Evolutionary conservation across 2,888 invertebrate genomes (phyloP).

Genomic region (Diadromus collaris): DNA sequence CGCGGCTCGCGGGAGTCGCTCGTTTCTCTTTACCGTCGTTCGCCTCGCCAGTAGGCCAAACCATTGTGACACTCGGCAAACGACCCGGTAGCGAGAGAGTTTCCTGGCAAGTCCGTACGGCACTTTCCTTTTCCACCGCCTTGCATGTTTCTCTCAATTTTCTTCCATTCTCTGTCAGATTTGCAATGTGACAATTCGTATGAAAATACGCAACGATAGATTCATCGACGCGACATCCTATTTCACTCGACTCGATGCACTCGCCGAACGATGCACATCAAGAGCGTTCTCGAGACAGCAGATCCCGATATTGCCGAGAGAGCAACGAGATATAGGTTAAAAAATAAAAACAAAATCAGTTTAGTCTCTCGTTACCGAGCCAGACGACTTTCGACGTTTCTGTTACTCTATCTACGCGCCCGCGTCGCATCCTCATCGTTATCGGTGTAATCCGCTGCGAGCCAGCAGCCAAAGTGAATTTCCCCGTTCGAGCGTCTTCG

Average conservation of each 20-base stretch:
- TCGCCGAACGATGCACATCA: not conserved
- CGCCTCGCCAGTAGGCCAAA: constrained; percentile 44
- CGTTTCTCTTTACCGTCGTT: constrained; percentile 45
- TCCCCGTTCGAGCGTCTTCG: constrained; percentile 21
- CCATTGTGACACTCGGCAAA: not conserved
- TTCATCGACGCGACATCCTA: not conserved
- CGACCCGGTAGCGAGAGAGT: not conserved
- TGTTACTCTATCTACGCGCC: not conserved
- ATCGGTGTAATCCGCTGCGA: constrained; percentile 52
- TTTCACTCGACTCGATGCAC: constrained; percentile 12
- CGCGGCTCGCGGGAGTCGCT: constrained; percentile 28
- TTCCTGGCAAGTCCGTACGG: constrained; percentile 36
- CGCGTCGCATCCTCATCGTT: constrained; percentile 36
- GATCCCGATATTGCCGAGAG: constrained; percentile 16
- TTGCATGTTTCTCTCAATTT: not conserved
- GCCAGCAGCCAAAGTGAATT: constrained; percentile 44
- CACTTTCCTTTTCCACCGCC: constrained; percentile 30
- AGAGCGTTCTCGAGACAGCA: constrained; percentile 16
- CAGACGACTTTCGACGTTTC: not conserved
- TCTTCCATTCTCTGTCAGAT: not conserved
- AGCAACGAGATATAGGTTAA: not conserved
- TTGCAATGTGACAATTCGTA: not conserved
- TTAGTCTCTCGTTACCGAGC: constrained; percentile 14
- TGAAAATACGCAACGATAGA: not conserved
- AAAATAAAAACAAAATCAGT: constrained; percentile 28